Evolutionary conservation across 2,888 invertebrate species (phyloP).

Genomic region (Cerceris rybyensis): DNA sequence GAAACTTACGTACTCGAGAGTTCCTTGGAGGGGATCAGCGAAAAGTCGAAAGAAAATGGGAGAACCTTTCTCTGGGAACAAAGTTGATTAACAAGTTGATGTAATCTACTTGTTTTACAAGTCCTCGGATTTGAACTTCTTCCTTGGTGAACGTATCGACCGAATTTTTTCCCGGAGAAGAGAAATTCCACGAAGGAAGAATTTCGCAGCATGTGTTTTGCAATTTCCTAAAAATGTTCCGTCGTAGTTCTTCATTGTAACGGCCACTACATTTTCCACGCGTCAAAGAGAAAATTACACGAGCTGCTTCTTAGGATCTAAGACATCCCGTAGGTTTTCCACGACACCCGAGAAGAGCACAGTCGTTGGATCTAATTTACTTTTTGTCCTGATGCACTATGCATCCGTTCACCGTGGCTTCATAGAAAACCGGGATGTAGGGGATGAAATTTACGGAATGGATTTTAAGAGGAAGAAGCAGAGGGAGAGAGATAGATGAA

Average conservation of each 20-base stretch:
- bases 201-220: conserved; percentile 1
- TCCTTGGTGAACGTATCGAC: conserved; percentile 5
- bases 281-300: conserved; percentile 37
- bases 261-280: conserved; percentile 23
- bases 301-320: conserved; percentile 17
- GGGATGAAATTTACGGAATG: conserved; percentile 39
- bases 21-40: conserved; percentile 31
- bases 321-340: conserved; percentile 22
- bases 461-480: conserved; percentile 11
- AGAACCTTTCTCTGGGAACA: neutral
- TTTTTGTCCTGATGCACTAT: conserved; percentile 45
- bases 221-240: conserved; percentile 18
- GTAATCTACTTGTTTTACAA: neutral
- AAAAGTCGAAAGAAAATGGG: conserved; percentile 26
- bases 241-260: conserved; percentile 10
- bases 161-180: neutral
- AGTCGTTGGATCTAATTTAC: conserved; percentile 55
- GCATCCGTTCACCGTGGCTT: conserved; percentile 40
- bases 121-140: neutral
- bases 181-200: neutral
- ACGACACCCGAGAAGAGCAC: conserved; percentile 13
- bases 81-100: conserved; percentile 29
- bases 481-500: neutral
- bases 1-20: conserved; percentile 49
- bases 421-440: conserved; percentile 25